phyloP scores from a whole-genome alignment of 2,888 invertebrate genomes.

The Lasioglossum oenotherae region DNA sequence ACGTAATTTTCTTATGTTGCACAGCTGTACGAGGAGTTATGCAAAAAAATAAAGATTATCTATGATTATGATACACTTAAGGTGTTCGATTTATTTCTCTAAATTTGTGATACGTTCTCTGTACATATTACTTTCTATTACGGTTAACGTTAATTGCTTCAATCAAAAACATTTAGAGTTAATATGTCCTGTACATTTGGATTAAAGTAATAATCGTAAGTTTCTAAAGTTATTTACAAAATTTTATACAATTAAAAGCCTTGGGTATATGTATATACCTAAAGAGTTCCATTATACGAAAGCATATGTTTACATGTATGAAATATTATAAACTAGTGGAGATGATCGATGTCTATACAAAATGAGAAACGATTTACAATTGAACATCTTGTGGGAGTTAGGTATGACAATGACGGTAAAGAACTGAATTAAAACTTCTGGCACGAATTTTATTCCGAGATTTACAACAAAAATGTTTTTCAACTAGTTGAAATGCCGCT shows the following conservation, averaged over 20 bases:
- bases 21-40: constrained; percentile 59
- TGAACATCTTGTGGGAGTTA: constrained; percentile 53
- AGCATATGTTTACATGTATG: background rate
- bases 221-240: constrained; percentile 56
- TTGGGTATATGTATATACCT: background rate
- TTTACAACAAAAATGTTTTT: constrained; percentile 82
- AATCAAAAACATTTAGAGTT: constrained; percentile 27
- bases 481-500: constrained; percentile 83
- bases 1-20: constrained; percentile 63
- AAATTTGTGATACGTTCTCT: constrained; percentile 46
- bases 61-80: constrained; percentile 55
- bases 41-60: constrained; percentile 68
- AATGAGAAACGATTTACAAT: constrained; percentile 28
- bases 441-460: constrained; percentile 84
- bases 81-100: constrained; percentile 46
- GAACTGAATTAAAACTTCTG: constrained; percentile 80
- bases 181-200: constrained; percentile 29
- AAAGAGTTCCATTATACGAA: constrained; percentile 24
- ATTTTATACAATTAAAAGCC: constrained; percentile 42
- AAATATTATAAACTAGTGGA: background rate
- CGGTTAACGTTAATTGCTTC: constrained; percentile 9
- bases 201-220: constrained; percentile 43
- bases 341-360: background rate
- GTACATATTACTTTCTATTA: constrained; percentile 27
- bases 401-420: constrained; percentile 70